Base-by-base conservation (phyloP, 2,888 invertebrate genomes). In the Scotopteryx bipunctaria region DNA sequence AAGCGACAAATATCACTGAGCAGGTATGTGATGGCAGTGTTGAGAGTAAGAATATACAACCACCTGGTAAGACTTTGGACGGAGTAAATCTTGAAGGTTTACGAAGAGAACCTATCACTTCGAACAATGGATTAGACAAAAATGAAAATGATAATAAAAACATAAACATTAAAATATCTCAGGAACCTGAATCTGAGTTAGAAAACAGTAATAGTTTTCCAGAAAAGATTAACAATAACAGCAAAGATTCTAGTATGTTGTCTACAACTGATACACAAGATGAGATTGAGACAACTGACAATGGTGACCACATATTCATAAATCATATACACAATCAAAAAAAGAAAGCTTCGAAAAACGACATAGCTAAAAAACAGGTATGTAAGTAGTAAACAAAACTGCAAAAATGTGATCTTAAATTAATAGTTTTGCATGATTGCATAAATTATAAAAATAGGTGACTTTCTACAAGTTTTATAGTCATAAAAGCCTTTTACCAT, bases 171-270 rank as follows among this genome's bases (percentile, higher is more conserved):
- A 44, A 40, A 35, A 2, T 6, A 23, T 44, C 44, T 40, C 48
- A 40, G 0, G 35, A 29, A 44, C 35, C 35, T 19, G 54, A 54
- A 25, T 31, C 40, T 31, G 48, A 48, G 31, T 29, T 54, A 19
- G 48, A 53, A 14, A 53, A 44, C 21, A 48, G 38, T 8, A 44
- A 38, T 44, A 53, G 37, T 14, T 33, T 47, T 14, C 43, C 21
- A 35, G 53, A 54, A 16, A 48, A 48, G 5, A 40, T 40, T 0
- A 14, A 17, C 9, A 53, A 31, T 27, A 54, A 55, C 11, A 50
- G 44, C 37, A 49, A 55, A 33, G 50, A 49, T 21, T 55, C 49
- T 3, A 55, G 54, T 33, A 50, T 50, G 41, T 13, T 55, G 23
- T 50, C 55, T 32, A 46, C 50, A 17, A 55, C 55, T 4, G 41